Conservation (phyloP, 2,113 vertebrate species). For the Morone saxatilis region DNA sequence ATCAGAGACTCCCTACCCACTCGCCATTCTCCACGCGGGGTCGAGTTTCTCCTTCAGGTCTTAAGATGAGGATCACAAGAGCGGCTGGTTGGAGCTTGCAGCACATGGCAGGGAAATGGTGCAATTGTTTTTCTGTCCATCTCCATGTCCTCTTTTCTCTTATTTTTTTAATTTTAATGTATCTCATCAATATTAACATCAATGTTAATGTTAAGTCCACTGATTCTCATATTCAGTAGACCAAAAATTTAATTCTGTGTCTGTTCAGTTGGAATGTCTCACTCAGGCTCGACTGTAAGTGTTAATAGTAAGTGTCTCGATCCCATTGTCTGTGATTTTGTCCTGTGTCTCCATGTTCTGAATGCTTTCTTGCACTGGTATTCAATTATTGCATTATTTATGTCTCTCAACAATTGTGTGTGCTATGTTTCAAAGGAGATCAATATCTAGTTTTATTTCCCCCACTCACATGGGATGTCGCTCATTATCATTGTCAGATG, state of each 20-base stretch:
- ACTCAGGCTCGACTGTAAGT: slow-evolving; percentile 56
- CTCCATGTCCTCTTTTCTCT: slow-evolving; percentile 27
- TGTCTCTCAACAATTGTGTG: slow-evolving; percentile 50
- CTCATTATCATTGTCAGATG: slow-evolving; percentile 28
- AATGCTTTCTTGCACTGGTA: slow-evolving; percentile 76
- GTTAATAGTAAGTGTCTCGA: slow-evolving; percentile 34
- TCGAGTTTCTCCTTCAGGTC: slow-evolving; percentile 42
- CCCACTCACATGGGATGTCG: slow-evolving; percentile 16
- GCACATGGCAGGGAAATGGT: slow-evolving; percentile 72
- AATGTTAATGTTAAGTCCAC: slow-evolving; percentile 35
- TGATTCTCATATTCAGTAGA: slow-evolving; percentile 49
- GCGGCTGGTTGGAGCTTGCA: slow-evolving; percentile 27
- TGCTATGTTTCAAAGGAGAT: slow-evolving; percentile 50
- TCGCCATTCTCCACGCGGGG: neutral
- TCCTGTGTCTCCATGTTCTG: slow-evolving; percentile 36
- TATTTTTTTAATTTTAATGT: slow-evolving; percentile 28
- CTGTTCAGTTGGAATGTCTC: slow-evolving; percentile 50
- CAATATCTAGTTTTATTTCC: slow-evolving; percentile 30
- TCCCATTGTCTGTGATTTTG: slow-evolving; percentile 53
- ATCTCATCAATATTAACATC: slow-evolving; percentile 26
- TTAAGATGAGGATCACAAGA: slow-evolving; percentile 24
- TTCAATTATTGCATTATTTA: slow-evolving; percentile 74
- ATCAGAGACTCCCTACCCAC: slow-evolving; percentile 26
- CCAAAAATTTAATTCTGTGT: slow-evolving; percentile 31
- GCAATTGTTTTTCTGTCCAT: slow-evolving; percentile 59